Conservation (phyloP, 2,888 invertebrate species). For the Brenthis hecate region DNA sequence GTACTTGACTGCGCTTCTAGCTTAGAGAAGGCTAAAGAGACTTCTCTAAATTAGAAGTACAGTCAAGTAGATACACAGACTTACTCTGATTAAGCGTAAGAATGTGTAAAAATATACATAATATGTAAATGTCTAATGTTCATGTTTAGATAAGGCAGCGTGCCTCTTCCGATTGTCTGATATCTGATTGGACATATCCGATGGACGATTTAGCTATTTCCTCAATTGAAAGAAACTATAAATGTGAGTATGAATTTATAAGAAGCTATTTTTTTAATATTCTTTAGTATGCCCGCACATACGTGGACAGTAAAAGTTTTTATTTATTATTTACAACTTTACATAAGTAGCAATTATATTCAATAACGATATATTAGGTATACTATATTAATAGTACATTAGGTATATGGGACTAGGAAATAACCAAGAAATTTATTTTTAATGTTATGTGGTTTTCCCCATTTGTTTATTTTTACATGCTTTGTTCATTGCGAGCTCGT, state of each 20-base stretch:
- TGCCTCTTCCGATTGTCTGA: conserved; percentile 88
- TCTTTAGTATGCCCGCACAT: neutral
- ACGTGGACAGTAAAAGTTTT: neutral
- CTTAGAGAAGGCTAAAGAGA: too few species aligned
- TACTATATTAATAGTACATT: too few species aligned
- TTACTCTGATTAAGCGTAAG: neutral
- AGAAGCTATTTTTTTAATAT: neutral
- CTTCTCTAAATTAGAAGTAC: too few species aligned
- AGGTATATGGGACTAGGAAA: too few species aligned
- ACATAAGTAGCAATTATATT: too few species aligned
- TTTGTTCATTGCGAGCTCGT: too few species aligned
- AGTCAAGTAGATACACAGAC: too few species aligned
- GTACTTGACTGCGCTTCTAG: too few species aligned
- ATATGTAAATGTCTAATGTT: neutral
- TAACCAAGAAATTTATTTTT: too few species aligned
- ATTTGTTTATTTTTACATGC: too few species aligned
- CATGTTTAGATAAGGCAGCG: conserved; percentile 83
- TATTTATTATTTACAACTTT: neutral
- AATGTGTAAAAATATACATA: neutral
- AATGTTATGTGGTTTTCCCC: too few species aligned
- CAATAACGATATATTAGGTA: too few species aligned
- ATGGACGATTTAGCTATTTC: conserved; percentile 60
- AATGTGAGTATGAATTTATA: conserved; percentile 57
- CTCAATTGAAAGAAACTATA: conserved; percentile 80
- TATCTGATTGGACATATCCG: conserved; percentile 84